These are phyloP conservation scores for Morpho achilles DNA, from an alignment of 2,888 invertebrate species.

Conservation along the genomic window DNA sequence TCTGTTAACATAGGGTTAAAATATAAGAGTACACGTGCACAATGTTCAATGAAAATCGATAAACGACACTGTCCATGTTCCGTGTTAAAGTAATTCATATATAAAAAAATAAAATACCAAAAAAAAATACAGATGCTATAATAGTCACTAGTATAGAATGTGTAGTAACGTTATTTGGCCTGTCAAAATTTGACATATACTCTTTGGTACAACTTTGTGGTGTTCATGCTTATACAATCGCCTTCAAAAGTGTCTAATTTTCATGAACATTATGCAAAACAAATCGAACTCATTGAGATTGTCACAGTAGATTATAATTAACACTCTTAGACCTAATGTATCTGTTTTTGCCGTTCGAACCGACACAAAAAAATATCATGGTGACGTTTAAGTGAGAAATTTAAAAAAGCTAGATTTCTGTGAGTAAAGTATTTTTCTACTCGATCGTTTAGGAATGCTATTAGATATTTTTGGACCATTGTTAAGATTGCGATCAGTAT, in stretches of 20 bases:
- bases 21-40: conserved; percentile 54
- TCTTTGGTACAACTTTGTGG: conserved; percentile 21
- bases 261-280: conserved; percentile 61
- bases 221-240: conserved; percentile 17
- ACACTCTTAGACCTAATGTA: conserved; percentile 70
- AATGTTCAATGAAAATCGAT: conserved; percentile 52
- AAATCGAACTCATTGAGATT: conserved; percentile 56
- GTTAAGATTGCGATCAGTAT: conserved; percentile 76
- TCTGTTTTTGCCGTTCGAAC: conserved; percentile 51
- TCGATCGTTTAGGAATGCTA: conserved; percentile 74
- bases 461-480: conserved; percentile 79
- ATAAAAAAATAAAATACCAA: conserved; percentile 16
- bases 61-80: conserved; percentile 15
- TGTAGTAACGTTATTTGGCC: conserved; percentile 4
- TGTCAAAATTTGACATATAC: conserved; percentile 12
- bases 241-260: conserved; percentile 31
- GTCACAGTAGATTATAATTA: conserved; percentile 68
- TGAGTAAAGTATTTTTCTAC: conserved; percentile 77
- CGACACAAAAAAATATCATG: conserved; percentile 41
- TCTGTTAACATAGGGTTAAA: conserved; percentile 62
- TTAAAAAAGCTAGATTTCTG: conserved; percentile 60
- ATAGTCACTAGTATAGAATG: conserved; percentile 16
- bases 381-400: conserved; percentile 45
- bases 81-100: conserved; percentile 12
- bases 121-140: conserved; percentile 20